phyloP scores from a whole-genome alignment of 2,113 vertebrate genomes.

The Bombycilla garrulus region DNA sequence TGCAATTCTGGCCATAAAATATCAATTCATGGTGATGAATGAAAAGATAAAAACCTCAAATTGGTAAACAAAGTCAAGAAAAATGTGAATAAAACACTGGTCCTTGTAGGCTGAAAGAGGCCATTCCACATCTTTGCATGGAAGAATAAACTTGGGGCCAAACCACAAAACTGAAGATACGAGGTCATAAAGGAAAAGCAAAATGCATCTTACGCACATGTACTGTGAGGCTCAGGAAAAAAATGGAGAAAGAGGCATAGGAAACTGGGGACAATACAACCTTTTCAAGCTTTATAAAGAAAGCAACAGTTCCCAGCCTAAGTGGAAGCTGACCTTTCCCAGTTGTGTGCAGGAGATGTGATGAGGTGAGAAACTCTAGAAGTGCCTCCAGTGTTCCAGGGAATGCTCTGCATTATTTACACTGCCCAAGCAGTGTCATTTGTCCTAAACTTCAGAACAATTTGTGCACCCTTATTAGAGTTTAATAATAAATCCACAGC shows the following conservation, averaged over 20 bases:
- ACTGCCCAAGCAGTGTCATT: not conserved
- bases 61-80: not conserved
- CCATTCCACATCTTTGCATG: not conserved
- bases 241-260: not conserved
- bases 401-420: constrained; percentile 37
- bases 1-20: not conserved
- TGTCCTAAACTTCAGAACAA: constrained; percentile 2
- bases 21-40: not conserved
- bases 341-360: not conserved
- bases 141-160: not conserved
- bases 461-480: not conserved
- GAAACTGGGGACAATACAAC: not conserved
- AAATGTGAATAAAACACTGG: not conserved
- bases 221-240: not conserved
- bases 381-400: not conserved
- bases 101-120: not conserved
- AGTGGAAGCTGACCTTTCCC: not conserved
- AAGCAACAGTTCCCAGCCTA: not conserved
- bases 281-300: not conserved
- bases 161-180: not conserved
- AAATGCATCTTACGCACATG: fast-evolving
- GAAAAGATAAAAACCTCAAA: not conserved
- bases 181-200: not conserved
- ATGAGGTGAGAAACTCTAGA: constrained; percentile 34
- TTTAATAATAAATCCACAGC: constrained; percentile 16